Conservation (phyloP, 2,888 invertebrate genomes). For the Papilio demoleus region DNA sequence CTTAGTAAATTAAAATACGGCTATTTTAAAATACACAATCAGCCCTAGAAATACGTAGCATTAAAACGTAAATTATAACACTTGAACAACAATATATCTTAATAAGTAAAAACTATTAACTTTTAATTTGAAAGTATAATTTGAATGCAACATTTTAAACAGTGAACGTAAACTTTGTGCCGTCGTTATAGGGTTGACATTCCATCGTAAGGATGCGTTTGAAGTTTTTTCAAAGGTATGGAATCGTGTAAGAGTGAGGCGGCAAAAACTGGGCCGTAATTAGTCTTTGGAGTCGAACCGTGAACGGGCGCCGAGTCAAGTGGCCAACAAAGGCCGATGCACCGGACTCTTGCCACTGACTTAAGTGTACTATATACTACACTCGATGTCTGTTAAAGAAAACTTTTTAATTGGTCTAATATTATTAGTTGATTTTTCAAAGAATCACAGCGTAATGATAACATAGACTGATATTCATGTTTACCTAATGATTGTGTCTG, state of each 20-base stretch:
- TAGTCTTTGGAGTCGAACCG: constrained; percentile 73
- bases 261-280: constrained; percentile 75
- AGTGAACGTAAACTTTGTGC: constrained; percentile 55
- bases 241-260: constrained; percentile 65
- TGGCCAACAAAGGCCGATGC: constrained; percentile 56
- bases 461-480: neutral
- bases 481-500: neutral
- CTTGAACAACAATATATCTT: constrained; percentile 5
- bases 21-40: neutral
- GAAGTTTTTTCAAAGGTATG: constrained; percentile 57
- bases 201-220: constrained; percentile 42
- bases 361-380: constrained; percentile 51
- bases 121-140: constrained; percentile 37
- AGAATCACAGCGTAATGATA: neutral
- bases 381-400: constrained; percentile 38
- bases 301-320: constrained; percentile 63
- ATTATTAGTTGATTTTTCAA: constrained; percentile 8
- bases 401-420: constrained; percentile 31
- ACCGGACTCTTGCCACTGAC: constrained; percentile 53
- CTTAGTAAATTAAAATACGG: neutral
- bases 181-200: constrained; percentile 54
- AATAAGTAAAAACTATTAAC: constrained; percentile 27
- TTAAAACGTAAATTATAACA: constrained; percentile 24
- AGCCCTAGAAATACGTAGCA: neutral
- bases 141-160: constrained; percentile 44